Base-by-base conservation (phyloP, 2,113 vertebrate species). In the Romanogobio albipinnatus region DNA sequence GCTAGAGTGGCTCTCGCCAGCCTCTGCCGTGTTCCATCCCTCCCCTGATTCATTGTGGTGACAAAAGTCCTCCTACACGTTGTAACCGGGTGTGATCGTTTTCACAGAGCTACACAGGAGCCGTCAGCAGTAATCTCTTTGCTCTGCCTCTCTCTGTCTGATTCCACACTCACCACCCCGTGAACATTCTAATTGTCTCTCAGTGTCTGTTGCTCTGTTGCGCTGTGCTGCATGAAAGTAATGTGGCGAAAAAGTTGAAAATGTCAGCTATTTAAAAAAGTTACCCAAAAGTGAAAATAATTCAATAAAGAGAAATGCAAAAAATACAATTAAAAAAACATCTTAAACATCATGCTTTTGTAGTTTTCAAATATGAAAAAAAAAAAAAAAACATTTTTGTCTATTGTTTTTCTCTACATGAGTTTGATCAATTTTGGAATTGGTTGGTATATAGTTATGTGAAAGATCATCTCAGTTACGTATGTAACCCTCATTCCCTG, bases 61-160 rank as follows among this genome's bases (percentile, higher is more conserved):
- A 87, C 83, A 87, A 87, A 87, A 85, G 83, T 83, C 80, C 80
- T 88, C 75, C 87, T 86, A 75, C 83, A 85, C 74, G 77, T 70
- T 83, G 81, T 78, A 88, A 74, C 80, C 45, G 81, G 74, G 84
- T 88, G 64, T 85, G 86, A 87, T 87, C 84, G 71, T 74, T 81
- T 83, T 85, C 58, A 82, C 73, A 85, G 81, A 87, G 83, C 86
- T 70, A 85, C 86, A 76, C 86, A 70, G 84, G 79, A 87, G 86
- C 86, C 56, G 86, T 87, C 86, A 83, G 66, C 45, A 9, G 53
- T 82, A 78, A 87, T 85, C 73, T 85, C 49, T 81, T 74, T 81
- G 74, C 59, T 75, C 47, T 58, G 76, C 76, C 62, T 58, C 77
- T 84, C 70, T 81, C 76, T 71, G 76, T 85, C 84, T 85, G 84